These are phyloP conservation scores for Sinella curviseta DNA, from an alignment of 1,140 invertebrate genomes.

Conservation along the genomic window DNA sequence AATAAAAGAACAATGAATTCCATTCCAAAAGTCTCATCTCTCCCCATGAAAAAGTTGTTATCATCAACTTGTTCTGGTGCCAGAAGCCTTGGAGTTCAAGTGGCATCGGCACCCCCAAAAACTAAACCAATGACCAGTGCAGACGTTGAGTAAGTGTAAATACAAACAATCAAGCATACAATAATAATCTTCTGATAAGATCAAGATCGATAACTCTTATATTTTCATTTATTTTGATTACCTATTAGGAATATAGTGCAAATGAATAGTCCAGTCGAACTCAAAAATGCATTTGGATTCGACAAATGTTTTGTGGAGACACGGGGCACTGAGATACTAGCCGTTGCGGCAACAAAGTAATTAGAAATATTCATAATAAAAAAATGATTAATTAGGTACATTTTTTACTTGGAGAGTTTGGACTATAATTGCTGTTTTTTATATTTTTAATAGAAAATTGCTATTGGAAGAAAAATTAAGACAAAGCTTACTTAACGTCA, in stretches of 20 bases:
- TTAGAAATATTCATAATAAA: background rate
- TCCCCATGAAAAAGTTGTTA: background rate
- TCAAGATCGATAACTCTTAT: too few relatives aligned
- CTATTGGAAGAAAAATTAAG: constrained; percentile 1
- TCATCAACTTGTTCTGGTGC: background rate
- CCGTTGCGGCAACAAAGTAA: background rate
- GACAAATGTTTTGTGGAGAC: constrained; percentile 2
- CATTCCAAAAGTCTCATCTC: background rate
- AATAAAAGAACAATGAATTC: background rate
- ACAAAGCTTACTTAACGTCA: background rate
- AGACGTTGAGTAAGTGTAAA: too few relatives aligned
- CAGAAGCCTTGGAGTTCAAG: background rate
- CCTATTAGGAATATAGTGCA: background rate
- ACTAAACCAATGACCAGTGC: too few relatives aligned
- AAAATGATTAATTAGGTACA: background rate
- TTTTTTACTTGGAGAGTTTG: background rate
- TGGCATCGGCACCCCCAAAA: too few relatives aligned
- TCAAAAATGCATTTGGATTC: background rate
- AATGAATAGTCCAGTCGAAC: background rate
- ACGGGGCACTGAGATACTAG: background rate
- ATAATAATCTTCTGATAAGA: background rate
- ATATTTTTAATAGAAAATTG: background rate
- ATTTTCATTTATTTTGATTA: too few relatives aligned
- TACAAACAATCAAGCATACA: too few relatives aligned
- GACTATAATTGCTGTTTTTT: background rate